Conservation (phyloP, 2,797 vertebrate genomes). For the Hypotaenidia philippensis region DNA sequence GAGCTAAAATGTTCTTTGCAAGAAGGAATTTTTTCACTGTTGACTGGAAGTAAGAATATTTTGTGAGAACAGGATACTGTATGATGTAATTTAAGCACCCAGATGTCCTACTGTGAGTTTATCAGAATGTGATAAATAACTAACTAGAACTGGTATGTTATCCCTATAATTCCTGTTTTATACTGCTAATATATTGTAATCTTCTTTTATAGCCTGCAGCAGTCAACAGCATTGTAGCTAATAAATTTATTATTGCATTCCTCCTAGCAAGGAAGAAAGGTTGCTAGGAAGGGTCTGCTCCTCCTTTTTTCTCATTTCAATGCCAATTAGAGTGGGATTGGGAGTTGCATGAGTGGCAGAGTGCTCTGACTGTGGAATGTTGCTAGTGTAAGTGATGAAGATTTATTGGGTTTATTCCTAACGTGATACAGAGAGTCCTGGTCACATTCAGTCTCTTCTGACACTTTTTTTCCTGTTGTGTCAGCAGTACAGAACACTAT, state of each 20-base stretch:
- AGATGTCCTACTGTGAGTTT: background rate
- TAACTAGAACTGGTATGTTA: background rate
- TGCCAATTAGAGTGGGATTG: background rate
- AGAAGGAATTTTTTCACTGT: background rate
- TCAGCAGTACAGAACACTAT: background rate
- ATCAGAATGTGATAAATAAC: background rate
- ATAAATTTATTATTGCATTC: constrained; percentile 1
- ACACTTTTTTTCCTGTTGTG: background rate
- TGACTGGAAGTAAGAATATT: background rate
- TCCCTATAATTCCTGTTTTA: background rate
- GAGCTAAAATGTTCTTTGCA: background rate
- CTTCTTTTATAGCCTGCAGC: background rate
- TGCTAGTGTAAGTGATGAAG: background rate
- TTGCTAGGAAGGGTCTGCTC: background rate
- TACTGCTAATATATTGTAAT: background rate
- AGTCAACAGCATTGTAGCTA: background rate
- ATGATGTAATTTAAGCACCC: background rate
- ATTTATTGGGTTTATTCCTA: background rate
- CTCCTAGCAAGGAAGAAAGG: background rate
- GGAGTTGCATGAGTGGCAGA: background rate
- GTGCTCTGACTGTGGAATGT: background rate
- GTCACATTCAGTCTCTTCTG: background rate
- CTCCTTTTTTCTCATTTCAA: background rate
- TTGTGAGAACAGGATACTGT: background rate
- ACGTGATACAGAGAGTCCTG: accelerated